Evolutionary conservation across 1,140 invertebrate genomes (phyloP), one percentile per base, ranked within the genome.

Genomic region (Cydia splendana): DNA sequence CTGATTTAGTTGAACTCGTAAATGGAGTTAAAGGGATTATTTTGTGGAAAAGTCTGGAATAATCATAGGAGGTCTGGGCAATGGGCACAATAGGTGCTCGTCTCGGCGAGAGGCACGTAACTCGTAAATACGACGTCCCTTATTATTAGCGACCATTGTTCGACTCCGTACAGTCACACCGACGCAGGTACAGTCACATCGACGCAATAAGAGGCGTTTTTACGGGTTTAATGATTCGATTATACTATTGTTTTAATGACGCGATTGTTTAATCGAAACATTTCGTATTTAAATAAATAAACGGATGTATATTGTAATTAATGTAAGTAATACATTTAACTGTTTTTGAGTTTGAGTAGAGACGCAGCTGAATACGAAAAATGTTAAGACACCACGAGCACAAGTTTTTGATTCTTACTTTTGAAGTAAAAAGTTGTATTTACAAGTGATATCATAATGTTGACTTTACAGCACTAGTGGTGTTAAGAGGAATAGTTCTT

Each of bases 101-200:
- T 90, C 91, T 86, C 87, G 86, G 84, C 79, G 86, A 91, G 83
- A 62, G 86, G 91, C 91, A 92, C 91, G 89, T 93, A 92, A 88
- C 82, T 92, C 91, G 88, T 93, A 93, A 93, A 93, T 93, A 92
- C 88, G 84, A 88, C 85, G 89, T 90, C 85, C 89, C 88, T 91
- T 91, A 92, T 93, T 93, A 93, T 93, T 93, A 92, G 87, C 88
- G 84, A 83, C 89, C 86, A 93, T 93, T 93, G 91, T 93, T 92
- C 89, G 86, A 81, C 81, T 80, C 78, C 82, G 89, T 89, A 93
- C 86, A 81, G 90, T 89, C 88, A 77, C 78, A 79, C 77, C 80
- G 48, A 78, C 48, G 45, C 57, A 13, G 45, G 89, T 89, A 93
- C 86, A 82, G 89, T 89, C 88, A 77, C 78, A 78, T 77, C 78